Evolutionary conservation across 2,888 invertebrate species (phyloP), one percentile per base, ranked within the genome.

Genomic region (Cryptus armator): DNA sequence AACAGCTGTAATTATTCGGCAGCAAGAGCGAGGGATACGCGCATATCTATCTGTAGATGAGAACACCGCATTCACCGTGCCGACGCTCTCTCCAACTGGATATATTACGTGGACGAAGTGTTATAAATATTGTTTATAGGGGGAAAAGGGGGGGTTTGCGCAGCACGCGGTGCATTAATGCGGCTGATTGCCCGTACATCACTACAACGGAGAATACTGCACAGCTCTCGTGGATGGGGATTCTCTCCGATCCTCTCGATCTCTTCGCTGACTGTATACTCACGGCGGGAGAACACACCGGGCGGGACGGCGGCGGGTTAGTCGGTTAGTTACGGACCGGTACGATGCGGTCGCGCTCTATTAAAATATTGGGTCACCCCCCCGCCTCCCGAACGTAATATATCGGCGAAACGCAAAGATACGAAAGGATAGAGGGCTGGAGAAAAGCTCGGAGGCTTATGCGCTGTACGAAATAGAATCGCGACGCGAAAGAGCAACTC

Each of bases 181-280:
- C 91, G 90, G 90, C 91, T 93, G 93, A 93, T 93, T 93, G 93
- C 92, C 90, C 93, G 92, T 93, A 92, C 90, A 93, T 93, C 92
- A 93, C 89, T 86, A 87, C 87, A 67, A 72, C 48, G 66, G 14
- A 29, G 56, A 37, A 24, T 10, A 56, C 19, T 48, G 43, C 10
- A 66, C 51, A 62, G 62, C 67, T 48, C 67, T 48, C 37, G 48
- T 44, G 43, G 64, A 64, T 62, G 64, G 43, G 68, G 74, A 75
- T 82, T 75, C 70, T 82, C 77, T 56, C 85, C 24, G 67, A 67
- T 66, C 76, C 83, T 75, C 70, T 86, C 85, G 80, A 84, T 85
- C 59, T 78, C 81, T 51, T 68, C 12, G 68, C 62, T 80, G 85
- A 79, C 9, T 59, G 64, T 48, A 43, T 51, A 48, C 62, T 19